Base-by-base conservation (phyloP, 30 jellyfish, hydroid and myxozoan species). In the Pseudorhiza aurosa region DNA sequence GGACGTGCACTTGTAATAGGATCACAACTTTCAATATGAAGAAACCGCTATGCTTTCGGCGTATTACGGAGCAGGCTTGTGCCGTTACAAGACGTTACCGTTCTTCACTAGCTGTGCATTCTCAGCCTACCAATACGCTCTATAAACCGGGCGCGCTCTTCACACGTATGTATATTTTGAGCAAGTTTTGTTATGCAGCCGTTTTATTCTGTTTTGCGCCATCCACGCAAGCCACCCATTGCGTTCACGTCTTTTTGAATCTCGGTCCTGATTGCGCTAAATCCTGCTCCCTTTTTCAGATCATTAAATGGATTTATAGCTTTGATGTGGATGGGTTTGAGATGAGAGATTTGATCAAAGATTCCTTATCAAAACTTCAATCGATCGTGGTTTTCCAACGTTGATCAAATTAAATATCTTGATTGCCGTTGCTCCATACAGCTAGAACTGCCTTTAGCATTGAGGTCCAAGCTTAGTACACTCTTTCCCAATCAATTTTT, bases 201-300 rank as follows among this genome's bases (percentile, higher is more conserved):
- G n/a, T n/a, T n/a, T n/a, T n/a, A n/a, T n/a, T n/a, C n/a, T n/a
- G n/a, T n/a, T n/a, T n/a, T n/a, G n/a, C n/a, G n/a, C n/a, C n/a
- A n/a, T n/a, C n/a, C n/a, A 19, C 24, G 36, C 36, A 53, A 2
- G 67, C 67, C 67, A 53, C 67, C 67, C 67, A 53, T 53, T 53
- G 67, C 67, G 67, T 53, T 15, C 67, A 14, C 36, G 36, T 21
- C 24, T n/a, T n/a, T n/a, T n/a, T n/a, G n/a, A n/a, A n/a, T n/a
- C n/a, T n/a, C n/a, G n/a, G n/a, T n/a, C n/a, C n/a, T n/a, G n/a
- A n/a, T n/a, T n/a, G n/a, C n/a, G n/a, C n/a, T n/a, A n/a, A n/a
- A n/a, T n/a, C n/a, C n/a, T n/a, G n/a, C n/a, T n/a, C n/a, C n/a
- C n/a, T n/a, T n/a, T n/a, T n/a, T n/a, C n/a, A n/a, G n/a, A n/a